Base-by-base conservation (phyloP, 2,888 invertebrate genomes). In the Limnephilus rhombicus region DNA sequence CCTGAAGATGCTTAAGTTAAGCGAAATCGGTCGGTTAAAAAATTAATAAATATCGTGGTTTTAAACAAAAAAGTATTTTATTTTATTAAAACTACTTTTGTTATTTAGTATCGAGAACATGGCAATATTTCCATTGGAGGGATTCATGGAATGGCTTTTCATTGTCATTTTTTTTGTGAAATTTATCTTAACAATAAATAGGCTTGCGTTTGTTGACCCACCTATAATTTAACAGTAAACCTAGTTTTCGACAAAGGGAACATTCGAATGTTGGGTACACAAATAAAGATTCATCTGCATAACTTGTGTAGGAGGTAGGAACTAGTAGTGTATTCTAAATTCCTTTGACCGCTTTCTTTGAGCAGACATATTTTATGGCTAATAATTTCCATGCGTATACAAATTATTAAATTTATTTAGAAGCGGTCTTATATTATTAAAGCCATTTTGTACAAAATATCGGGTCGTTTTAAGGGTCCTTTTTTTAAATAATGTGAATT, bases 401-500 rank as follows among this genome's bases (percentile, higher is more conserved):
- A 86, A 86, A 86, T 86, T 49, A 45, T 86, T 29, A 49, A 86
- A 86, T 85, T 86, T 86, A 86, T 86, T 86, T 86, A 15, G 45
- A 41, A 11, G 45, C 45, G 86, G 86, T n/a, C 41, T 86, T 45
- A 45, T 86, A 86, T 86, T 86, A 86, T 86, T 45, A 86, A 29
- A 45, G 86, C 29, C 45, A 24, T 86, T 86, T 45, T 45, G 9
- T 86, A 29, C n/a, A 45, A 49, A 41, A 86, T 86, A 86, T 49
- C 45, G 49, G 86, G 86, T 49, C 86, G 86, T 86, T 86, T 86
- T 12, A 83, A 45, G 24, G 37, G 45, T 45, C 49, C 49, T 49
- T 86, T 86, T 86, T 83, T 86, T 86, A 86, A 86, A 86, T 86
- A 86, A 86, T 45, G 86, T 49, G 49, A 86, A 86, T 86, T 49